These are phyloP conservation scores for Cetonia aurata DNA, from an alignment of 2,888 invertebrate genomes.

Conservation along the genomic window DNA sequence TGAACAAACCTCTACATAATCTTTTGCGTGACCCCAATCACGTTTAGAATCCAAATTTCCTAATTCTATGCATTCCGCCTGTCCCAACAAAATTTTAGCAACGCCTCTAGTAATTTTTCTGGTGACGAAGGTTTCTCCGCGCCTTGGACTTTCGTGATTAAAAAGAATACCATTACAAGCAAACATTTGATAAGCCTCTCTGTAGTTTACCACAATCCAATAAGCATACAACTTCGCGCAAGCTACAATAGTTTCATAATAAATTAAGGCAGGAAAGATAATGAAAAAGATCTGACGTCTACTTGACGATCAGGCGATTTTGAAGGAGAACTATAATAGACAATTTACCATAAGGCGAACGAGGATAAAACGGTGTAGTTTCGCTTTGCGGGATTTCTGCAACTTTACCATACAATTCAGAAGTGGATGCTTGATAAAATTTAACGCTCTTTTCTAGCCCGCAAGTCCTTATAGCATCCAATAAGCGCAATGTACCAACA, in stretches of 20 bases:
- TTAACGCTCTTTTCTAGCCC: conserved; percentile 83
- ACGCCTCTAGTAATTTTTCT: conserved; percentile 97
- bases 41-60: conserved; percentile 96
- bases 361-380: conserved; percentile 94
- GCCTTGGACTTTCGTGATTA: conserved; percentile 95
- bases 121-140: conserved; percentile 99
- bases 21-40: conserved; percentile 98
- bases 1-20: conserved; percentile 86
- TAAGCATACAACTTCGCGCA: conserved; percentile 96
- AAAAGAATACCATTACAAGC: conserved; percentile 97
- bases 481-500: conserved; percentile 89
- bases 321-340: not conserved
- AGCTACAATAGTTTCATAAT: conserved; percentile 70
- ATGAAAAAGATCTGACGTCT: no score
- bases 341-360: conserved; percentile 91
- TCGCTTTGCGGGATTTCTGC: conserved; percentile 94
- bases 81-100: conserved; percentile 93
- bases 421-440: conserved; percentile 97
- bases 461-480: conserved; percentile 93
- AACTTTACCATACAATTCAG: conserved; percentile 95
- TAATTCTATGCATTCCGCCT: conserved; percentile 87
- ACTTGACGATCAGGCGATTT: no score
- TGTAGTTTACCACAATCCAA: conserved; percentile 96
- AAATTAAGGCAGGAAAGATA: no score
- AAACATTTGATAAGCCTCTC: conserved; percentile 95